Evolutionary conservation across 2,888 invertebrate species (phyloP).

Genomic region (Sepioteuthis lessoniana): DNA sequence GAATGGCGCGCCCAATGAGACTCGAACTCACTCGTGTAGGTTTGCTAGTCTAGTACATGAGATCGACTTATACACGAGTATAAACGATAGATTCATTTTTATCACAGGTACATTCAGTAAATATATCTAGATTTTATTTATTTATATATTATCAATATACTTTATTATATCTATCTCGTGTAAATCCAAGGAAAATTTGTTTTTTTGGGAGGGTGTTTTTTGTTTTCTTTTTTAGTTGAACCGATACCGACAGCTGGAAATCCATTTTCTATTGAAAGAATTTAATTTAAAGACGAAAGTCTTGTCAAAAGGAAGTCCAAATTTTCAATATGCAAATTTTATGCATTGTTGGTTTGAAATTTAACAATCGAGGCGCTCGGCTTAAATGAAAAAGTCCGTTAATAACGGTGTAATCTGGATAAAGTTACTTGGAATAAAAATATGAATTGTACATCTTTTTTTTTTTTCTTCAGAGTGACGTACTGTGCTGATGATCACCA

Average conservation of each 20-base stretch:
- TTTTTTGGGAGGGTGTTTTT: too few species aligned
- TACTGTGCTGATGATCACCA: background rate
- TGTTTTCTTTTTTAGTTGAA: background rate
- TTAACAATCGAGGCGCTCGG: background rate
- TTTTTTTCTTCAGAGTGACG: background rate
- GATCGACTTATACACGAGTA: too few species aligned
- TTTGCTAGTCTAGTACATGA: too few species aligned
- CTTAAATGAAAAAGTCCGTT: constrained; percentile 20
- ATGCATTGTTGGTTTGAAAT: constrained; percentile 23
- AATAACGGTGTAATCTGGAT: background rate
- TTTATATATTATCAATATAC: background rate
- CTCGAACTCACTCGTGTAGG: too few species aligned
- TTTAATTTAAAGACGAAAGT: constrained; percentile 14
- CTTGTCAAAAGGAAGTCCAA: background rate
- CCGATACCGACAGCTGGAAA: background rate
- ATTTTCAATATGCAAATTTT: constrained; percentile 12
- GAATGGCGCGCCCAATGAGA: too few species aligned
- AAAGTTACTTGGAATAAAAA: background rate
- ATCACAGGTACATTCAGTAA: background rate
- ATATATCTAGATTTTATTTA: background rate
- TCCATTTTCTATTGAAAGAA: background rate
- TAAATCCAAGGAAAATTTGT: too few species aligned
- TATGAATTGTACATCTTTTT: background rate
- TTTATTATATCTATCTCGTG: background rate
- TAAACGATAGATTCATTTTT: background rate